These are phyloP conservation scores for Bucco capensis DNA, from an alignment of 2,113 vertebrate species.

Conservation along the genomic window DNA sequence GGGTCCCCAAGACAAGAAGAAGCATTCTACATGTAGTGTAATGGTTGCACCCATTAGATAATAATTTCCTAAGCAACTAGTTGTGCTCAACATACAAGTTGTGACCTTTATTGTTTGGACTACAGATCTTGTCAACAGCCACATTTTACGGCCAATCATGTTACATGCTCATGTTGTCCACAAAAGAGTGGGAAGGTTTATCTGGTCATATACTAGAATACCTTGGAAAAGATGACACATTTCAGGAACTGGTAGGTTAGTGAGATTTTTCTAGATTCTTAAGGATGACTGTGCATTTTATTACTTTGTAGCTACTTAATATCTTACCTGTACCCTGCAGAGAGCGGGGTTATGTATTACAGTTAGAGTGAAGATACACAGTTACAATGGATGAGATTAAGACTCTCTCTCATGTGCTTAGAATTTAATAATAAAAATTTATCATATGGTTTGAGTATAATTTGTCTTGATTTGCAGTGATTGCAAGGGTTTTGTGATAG, in stretches of 20 bases:
- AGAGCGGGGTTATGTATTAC: background rate
- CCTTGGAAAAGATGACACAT: background rate
- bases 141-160: accelerated
- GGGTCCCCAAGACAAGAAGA: background rate
- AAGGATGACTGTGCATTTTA: background rate
- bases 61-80: background rate
- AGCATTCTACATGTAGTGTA: background rate
- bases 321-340: background rate
- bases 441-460: background rate
- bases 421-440: background rate
- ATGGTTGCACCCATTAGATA: background rate
- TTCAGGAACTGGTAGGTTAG: background rate
- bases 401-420: background rate
- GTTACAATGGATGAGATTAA: background rate
- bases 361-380: background rate
- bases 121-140: background rate
- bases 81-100: background rate
- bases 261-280: background rate
- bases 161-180: background rate
- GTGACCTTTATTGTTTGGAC: background rate
- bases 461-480: background rate
- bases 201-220: background rate
- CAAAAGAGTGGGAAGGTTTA: background rate
- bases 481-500: background rate
- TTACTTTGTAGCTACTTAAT: background rate